A percentile compares a stretch with the other conserved stretches of the same genome.
These are phyloP conservation scores for Dinothrombium tinctorium DNA, from an alignment of 1,140 invertebrate species.

Conservation along the genomic window DNA sequence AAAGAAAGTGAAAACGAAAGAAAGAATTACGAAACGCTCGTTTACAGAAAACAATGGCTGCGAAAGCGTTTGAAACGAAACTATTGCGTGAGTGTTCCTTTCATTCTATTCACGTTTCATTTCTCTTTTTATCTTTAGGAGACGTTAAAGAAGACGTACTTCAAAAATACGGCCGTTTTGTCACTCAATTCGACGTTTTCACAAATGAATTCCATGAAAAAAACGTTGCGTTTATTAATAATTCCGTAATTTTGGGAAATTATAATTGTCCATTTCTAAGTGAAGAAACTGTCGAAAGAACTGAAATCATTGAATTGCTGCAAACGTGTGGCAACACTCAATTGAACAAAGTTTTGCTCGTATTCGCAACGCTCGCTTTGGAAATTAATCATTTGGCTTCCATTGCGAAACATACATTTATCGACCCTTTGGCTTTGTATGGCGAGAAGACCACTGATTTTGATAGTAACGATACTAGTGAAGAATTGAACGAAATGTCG, in stretches of 20 bases:
- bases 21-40: no score
- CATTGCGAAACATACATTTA: conserved; percentile 3
- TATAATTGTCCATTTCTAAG: background rate
- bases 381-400: conserved; percentile 6
- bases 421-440: conserved; percentile 8
- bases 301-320: conserved; percentile 8
- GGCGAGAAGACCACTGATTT: conserved; percentile 2
- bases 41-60: no score
- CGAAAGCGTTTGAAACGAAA: no score
- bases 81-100: no score
- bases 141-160: no score
- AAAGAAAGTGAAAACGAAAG: no score
- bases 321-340: conserved; percentile 13
- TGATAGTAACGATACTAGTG: background rate
- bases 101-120: no score
- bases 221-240: background rate
- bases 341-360: conserved; percentile 10
- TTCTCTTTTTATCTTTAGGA: no score
- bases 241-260: background rate
- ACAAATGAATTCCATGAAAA: background rate
- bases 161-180: background rate
- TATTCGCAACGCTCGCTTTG: conserved; percentile 3
- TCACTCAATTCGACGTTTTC: background rate
- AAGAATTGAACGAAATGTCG: conserved; percentile 5
- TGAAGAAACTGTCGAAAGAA: background rate